phyloP scores from a whole-genome alignment of 2,888 invertebrate species.

The Lithosia quadra region DNA sequence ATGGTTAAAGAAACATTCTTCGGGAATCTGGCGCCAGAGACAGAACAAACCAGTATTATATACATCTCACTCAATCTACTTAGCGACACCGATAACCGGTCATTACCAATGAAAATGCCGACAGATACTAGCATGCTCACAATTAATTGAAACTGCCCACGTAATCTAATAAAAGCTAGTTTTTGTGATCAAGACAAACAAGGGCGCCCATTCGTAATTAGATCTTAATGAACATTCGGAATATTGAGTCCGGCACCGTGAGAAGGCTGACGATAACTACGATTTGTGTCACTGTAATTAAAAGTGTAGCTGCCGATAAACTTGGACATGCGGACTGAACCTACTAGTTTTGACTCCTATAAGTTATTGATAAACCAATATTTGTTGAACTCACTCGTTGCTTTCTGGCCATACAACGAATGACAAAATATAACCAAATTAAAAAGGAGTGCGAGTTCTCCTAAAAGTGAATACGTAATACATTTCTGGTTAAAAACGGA shows the following conservation, averaged over 20 bases:
- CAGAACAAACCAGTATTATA: constrained; percentile 71
- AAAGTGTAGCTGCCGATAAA: constrained; percentile 85
- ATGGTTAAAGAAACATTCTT: constrained; percentile 54
- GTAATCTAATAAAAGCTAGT: constrained; percentile 87
- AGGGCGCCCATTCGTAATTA: constrained; percentile 86
- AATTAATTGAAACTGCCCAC: constrained; percentile 86
- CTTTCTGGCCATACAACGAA: constrained; percentile 47
- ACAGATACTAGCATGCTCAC: constrained; percentile 79
- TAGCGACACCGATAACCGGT: constrained; percentile 82
- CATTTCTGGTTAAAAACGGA: constrained; percentile 79
- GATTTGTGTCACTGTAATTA: constrained; percentile 87
- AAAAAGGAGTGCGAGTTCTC: constrained; percentile 63
- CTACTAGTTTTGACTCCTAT: constrained; percentile 80
- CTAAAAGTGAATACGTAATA: constrained; percentile 67
- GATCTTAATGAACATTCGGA: constrained; percentile 85
- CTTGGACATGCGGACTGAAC: constrained; percentile 74
- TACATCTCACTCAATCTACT: constrained; percentile 82
- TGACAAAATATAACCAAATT: constrained; percentile 44
- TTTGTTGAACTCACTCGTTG: constrained; percentile 59
- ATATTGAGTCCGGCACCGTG: constrained; percentile 85
- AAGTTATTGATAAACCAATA: constrained; percentile 73
- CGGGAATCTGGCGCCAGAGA: constrained; percentile 64
- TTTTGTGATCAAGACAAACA: constrained; percentile 85
- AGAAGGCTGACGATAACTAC: constrained; percentile 84
- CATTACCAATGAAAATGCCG: constrained; percentile 82